phyloP scores from a whole-genome alignment of 2,888 invertebrate genomes.

The Nesidiocoris tenuis region DNA sequence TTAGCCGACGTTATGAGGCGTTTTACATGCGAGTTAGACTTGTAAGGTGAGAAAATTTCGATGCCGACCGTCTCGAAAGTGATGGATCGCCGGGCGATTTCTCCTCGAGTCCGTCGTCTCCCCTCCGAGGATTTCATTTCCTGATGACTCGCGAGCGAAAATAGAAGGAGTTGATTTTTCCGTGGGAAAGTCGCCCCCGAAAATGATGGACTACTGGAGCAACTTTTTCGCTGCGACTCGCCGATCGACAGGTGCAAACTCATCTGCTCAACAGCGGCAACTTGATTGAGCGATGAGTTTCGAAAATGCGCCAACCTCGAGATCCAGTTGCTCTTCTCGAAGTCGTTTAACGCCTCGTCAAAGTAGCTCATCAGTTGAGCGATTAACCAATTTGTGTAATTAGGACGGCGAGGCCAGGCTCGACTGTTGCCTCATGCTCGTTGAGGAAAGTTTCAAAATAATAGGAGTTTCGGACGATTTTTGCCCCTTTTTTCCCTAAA shows the following conservation, averaged over 20 bases:
- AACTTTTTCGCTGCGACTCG: slow-evolving; percentile 11
- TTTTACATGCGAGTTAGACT: slow-evolving; percentile 38
- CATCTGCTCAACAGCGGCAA: background rate
- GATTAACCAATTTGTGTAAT: too few species aligned
- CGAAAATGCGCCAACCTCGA: slow-evolving; percentile 17
- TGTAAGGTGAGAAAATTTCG: slow-evolving; percentile 1
- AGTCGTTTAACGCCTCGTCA: slow-evolving; percentile 4
- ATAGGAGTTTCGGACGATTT: too few species aligned
- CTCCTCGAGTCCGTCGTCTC: slow-evolving; percentile 3
- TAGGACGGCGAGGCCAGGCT: too few species aligned
- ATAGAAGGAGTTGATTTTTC: background rate
- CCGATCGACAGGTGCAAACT: slow-evolving; percentile 22
- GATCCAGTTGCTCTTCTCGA: slow-evolving; percentile 17
- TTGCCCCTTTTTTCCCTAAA: too few species aligned
- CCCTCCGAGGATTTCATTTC: background rate
- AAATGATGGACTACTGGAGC: slow-evolving; percentile 23
- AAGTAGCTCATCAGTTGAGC: slow-evolving; percentile 8
- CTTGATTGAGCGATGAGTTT: slow-evolving; percentile 23
- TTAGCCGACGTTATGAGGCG: slow-evolving; percentile 41
- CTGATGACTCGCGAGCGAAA: background rate
- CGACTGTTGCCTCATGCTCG: too few species aligned
- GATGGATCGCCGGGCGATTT: slow-evolving; percentile 17
- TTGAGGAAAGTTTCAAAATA: too few species aligned
- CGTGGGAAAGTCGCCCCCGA: slow-evolving; percentile 31
- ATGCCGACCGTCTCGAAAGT: background rate